Conservation (phyloP, 2,888 invertebrate species). For the Drosophila peninsularis region DNA sequence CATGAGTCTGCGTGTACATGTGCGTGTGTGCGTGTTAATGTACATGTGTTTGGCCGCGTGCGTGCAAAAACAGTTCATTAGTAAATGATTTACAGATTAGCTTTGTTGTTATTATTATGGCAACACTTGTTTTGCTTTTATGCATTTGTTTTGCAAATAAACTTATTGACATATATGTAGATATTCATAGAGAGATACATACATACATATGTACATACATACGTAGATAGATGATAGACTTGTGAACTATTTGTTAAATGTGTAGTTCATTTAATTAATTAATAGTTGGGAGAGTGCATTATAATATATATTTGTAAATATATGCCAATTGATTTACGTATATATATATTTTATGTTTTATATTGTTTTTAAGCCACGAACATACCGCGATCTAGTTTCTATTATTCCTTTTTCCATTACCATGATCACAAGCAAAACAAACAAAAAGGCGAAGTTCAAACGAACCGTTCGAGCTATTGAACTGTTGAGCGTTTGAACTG, state of each 20-base stretch:
- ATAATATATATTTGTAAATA: no score
- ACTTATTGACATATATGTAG: background rate
- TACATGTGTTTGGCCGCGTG: background rate
- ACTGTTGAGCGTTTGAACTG: slow-evolving; percentile 1
- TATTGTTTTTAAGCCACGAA: no score
- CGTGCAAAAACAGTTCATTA: slow-evolving; percentile 27
- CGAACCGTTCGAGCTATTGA: background rate
- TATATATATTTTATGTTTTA: no score
- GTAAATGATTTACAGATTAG: slow-evolving; percentile 29
- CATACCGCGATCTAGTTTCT: background rate
- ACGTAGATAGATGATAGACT: background rate
- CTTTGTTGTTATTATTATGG: slow-evolving; percentile 17
- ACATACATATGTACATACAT: background rate
- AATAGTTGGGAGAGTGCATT: no score
- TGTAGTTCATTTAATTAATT: no score
- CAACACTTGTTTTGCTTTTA: slow-evolving; percentile 7
- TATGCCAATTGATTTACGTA: no score
- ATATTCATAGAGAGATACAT: background rate
- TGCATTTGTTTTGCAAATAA: slow-evolving; percentile 11
- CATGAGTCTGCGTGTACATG: background rate
- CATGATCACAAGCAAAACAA: background rate
- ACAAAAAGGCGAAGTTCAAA: background rate
- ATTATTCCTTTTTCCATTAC: background rate
- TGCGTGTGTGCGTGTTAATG: background rate
- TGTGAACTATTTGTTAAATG: background rate